Base-by-base conservation (phyloP, 2,113 vertebrate species). In the Psittacara wagleri region DNA sequence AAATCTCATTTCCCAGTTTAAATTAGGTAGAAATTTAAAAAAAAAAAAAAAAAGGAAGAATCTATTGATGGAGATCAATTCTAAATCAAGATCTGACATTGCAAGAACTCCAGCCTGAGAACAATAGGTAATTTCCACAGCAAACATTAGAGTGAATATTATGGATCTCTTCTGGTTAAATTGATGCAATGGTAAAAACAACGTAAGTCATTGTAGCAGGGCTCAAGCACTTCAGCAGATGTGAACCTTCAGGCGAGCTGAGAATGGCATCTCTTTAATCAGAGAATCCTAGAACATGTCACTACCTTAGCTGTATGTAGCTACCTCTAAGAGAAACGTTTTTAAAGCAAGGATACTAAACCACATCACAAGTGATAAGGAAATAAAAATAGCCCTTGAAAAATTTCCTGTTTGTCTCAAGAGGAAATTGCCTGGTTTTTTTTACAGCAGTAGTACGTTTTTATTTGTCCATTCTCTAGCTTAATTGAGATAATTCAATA, bases 361-460 rank as follows among this genome's bases (percentile, higher is more conserved):
- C 37, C 46, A 68, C 16, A 94, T 90, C 88, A 77, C 14, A 81
- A 88, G 15, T 22, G 80, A 17, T 78, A 75, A 88, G 79, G 86
- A 94, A 90, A 64, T 86, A 93, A 86, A 95, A 82, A 93, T 70
- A 83, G 17, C 43, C 73, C 27, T 57, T 49, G 55, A 88, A 93
- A 96, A 81, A 88, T 92, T 86, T 96, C 93, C 96, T 94, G 88
- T 91, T 94, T 96, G 13, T 81, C 74, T 92, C 49, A 13, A 94
- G 74, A 89, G 83, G 86, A 94, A 95, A 95, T 91, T 77, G 77
- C 33, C 86, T 94, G 57, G 28, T 61, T 94, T 83, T 95, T 81
- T 85, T 95, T 75, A 87, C 37, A 70, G 28, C 57, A 79, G 11
- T 24, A 49, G 70, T 41, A 64, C 35, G 16, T 68, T 93, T 92